Base-by-base conservation (phyloP, 2,113 vertebrate species). In the Sebastes schlegelii region DNA sequence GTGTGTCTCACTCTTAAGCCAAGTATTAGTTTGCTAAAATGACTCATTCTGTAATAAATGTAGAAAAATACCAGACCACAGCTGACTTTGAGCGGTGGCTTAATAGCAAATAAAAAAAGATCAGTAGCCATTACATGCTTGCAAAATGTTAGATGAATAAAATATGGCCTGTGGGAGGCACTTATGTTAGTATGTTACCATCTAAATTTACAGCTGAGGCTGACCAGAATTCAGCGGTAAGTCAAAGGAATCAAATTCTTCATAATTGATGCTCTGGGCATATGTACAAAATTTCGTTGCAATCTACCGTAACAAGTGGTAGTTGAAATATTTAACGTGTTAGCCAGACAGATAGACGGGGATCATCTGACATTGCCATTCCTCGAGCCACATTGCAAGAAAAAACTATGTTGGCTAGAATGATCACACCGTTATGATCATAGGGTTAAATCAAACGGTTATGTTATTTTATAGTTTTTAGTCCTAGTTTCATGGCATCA, bases 21-120 rank as follows among this genome's bases (percentile, higher is more conserved):
- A 78, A 81, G 78, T 34, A 75, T 77, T 76, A 81, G 73, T 81
- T 76, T 64, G 68, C 46, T 66, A 78, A 72, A 79, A 84, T 79
- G 48, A 85, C 54, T 80, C 67, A 73, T 60, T 60, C 61, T 48
- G 8, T 76, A 66, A 78, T 81, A 63, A 87, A 84, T 45, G 52
- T 42, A 8, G 45, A 10, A 26, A 43, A 80, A 51, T n/a, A 45
- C 14, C 52, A 79, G 61, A 19, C 34, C 4, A 58, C 34, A 57
- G 26, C 10, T 62, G 61, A 77, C 23, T 34, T 34, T 3, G 34
- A 34, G 34, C 7, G 48, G 34, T n/a, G 49, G 21, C 23, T 23
- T 3, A 34, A 9, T 19, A 6, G 11, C 4, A 13, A 42, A 63
- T n/a, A 55, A 3, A 54, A 48, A 67, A 40, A n/a, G 60, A 7